Base-by-base conservation (phyloP, 2,888 invertebrate species). In the Taphrorychus bicolor region DNA sequence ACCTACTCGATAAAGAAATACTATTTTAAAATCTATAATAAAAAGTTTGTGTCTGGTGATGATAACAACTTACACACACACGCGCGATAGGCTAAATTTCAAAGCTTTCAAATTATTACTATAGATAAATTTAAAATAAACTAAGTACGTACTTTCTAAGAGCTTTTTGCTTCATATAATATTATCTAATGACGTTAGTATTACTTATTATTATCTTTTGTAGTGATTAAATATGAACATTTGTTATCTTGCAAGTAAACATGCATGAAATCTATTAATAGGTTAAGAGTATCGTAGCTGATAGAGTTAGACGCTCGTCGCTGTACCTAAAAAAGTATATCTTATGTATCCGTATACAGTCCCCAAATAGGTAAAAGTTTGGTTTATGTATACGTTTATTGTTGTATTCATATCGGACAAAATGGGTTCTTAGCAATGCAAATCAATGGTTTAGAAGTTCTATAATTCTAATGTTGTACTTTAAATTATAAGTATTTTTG, bases 181-280 rank as follows among this genome's bases (percentile, higher is more conserved):
- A n/a, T 74, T 67, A 54, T 74, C 40, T 40, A 40, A 21, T 32
- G 11, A 32, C 5, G 32, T 32, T 32, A 32, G 32, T 32, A 32
- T 14, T 45, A 45, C 7, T 45, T n/a, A 45, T 32, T 32, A 67
- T 5, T 54, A 51, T 62, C 70, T 70, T 71, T 74, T 72, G 73
- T 72, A 73, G 73, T 71, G 69, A 73, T 71, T 45, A 51, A 17
- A 51, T 51, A 54, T 32, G 74, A 75, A 80, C 81, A 81, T 80
- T 81, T 80, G 81, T 81, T 80, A 78, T 79, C 76, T 78, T 78
- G 81, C 80, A 80, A 80, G 71, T 74, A 75, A 74, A 75, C 73
- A 73, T 76, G 76, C 76, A 77, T 76, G 75, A 76, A 75, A 72
- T 76, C 75, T 72, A 73, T 71, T n/a, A n/a, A n/a, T n/a, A n/a